A percentile compares a stretch with the other conserved stretches of the same genome.
Evolutionary conservation across 2,888 invertebrate species (phyloP).

Genomic region (Patella caerulea): DNA sequence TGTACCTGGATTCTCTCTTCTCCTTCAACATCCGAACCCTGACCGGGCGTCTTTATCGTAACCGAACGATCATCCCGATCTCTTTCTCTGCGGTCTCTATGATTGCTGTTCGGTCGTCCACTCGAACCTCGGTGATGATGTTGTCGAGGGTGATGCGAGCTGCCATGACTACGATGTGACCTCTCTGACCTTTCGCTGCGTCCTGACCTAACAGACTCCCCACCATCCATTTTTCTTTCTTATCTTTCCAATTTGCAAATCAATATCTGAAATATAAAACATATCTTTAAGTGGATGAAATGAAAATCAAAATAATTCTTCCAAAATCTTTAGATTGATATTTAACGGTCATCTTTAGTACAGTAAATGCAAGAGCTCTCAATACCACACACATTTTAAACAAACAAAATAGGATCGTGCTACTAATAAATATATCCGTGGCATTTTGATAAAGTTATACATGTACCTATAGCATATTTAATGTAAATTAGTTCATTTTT

Average conservation of each 20-base stretch:
- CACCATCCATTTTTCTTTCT: constrained; percentile 76
- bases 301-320: not conserved
- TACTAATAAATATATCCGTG: too few species aligned
- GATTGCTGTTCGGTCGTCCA: constrained; percentile 39
- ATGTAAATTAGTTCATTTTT: too few species aligned
- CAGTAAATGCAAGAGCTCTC: too few species aligned
- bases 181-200: constrained; percentile 87
- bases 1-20: constrained; percentile 86
- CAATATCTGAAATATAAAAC: constrained; percentile 8
- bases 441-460: too few species aligned
- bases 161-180: constrained; percentile 69
- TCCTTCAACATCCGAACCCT: constrained; percentile 54
- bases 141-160: constrained; percentile 45
- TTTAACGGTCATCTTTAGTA: too few species aligned
- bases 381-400: too few species aligned
- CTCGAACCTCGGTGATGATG: constrained; percentile 41
- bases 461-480: too few species aligned
- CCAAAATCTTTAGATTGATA: not conserved
- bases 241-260: not conserved
- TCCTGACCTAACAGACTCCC: constrained; percentile 90
- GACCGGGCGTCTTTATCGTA: constrained; percentile 61
- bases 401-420: too few species aligned
- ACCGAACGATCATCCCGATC: constrained; percentile 60
- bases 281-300: not conserved
- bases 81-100: constrained; percentile 44